Percentiles rank a stretch among this genome's conserved stretches.
phyloP scores from a whole-genome alignment of 2,113 vertebrate species.

The Nothoprocta pentlandii region DNA sequence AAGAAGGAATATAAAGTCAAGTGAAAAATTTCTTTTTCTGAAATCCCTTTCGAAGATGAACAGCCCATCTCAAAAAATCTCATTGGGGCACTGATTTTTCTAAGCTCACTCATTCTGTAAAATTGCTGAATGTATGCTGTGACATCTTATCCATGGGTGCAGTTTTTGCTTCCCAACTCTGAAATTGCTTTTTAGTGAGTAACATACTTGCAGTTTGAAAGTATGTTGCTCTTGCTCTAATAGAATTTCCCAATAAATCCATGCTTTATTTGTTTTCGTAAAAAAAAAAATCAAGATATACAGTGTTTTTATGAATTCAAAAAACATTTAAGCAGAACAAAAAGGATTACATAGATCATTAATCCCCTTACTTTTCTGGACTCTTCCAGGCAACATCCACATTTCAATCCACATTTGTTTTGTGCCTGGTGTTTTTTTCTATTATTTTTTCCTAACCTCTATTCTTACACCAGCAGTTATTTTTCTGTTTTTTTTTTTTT shows the following conservation, averaged over 20 bases:
- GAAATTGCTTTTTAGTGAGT: slow-evolving; percentile 30
- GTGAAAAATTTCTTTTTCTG: neutral
- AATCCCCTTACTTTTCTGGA: neutral
- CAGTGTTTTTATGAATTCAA: neutral
- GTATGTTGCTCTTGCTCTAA: neutral
- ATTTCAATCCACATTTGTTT: neutral
- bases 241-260: neutral
- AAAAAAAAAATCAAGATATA: neutral
- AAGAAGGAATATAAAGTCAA: slow-evolving; percentile 13
- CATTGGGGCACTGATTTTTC: neutral
- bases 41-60: neutral
- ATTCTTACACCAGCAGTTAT: neutral
- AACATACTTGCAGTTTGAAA: neutral
- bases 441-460: neutral
- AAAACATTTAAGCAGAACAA: neutral
- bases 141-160: neutral
- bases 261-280: neutral
- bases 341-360: neutral
- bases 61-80: neutral
- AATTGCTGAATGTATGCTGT: neutral
- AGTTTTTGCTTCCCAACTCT: neutral
- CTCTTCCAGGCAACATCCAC: neutral
- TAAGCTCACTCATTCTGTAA: neutral
- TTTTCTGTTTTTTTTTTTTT: neutral
- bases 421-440: fast-evolving